Percentiles rank a stretch among this genome's conserved stretches.
Evolutionary conservation across 2,113 vertebrate genomes (phyloP).

Genomic region (Perccottus glenii): DNA sequence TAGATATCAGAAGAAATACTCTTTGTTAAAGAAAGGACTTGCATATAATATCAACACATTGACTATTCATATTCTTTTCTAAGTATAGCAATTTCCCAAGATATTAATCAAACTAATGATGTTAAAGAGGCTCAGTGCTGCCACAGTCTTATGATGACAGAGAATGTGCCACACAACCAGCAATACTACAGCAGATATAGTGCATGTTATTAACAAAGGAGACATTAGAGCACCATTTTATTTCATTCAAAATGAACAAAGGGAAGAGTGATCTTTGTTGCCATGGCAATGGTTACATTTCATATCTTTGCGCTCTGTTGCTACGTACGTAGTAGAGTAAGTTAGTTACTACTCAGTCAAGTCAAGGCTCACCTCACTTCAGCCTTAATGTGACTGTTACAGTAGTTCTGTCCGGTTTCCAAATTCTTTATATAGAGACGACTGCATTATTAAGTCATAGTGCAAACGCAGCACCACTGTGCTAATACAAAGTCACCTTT

Average conservation of each 20-base stretch:
- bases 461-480: constrained; percentile 50
- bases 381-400: constrained; percentile 12
- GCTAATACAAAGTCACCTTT: constrained; percentile 53
- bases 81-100: constrained; percentile 5
- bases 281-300: constrained; percentile 47
- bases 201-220: constrained; percentile 49
- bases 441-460: constrained; percentile 45
- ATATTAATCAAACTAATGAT: constrained; percentile 27
- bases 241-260: constrained; percentile 43
- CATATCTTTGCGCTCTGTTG: constrained; percentile 23
- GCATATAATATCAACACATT: neutral
- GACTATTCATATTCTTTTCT: constrained; percentile 5
- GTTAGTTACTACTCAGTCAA: constrained; percentile 30
- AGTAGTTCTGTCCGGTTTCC: constrained; percentile 20
- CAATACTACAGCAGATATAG: constrained; percentile 23
- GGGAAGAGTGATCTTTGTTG: constrained; percentile 41
- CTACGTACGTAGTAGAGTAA: constrained; percentile 23
- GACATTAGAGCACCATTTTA: constrained; percentile 35
- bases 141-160: constrained; percentile 11
- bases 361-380: constrained; percentile 27
- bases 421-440: constrained; percentile 13
- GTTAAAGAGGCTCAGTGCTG: constrained; percentile 16
- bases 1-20: constrained; percentile 5
- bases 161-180: constrained; percentile 10
- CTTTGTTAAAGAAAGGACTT: constrained; percentile 2